Base-by-base conservation (phyloP, 2,888 invertebrate species). In the Lampropteryx suffumata region DNA sequence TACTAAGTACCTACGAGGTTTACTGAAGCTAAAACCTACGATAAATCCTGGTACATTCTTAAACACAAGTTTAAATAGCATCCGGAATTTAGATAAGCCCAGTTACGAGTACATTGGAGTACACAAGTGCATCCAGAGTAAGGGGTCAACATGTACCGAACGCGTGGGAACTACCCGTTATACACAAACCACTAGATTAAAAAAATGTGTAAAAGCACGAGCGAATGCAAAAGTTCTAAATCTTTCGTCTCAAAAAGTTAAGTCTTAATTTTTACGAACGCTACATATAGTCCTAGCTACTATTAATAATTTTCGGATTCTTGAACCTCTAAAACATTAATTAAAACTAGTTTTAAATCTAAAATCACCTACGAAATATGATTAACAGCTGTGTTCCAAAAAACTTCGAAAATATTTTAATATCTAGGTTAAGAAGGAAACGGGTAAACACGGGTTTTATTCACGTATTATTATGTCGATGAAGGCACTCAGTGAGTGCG, bases 151-250 rank as follows among this genome's bases (percentile, higher is more conserved):
- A 73, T 73, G 73, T 68, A 64, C 61, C 56, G 58, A 44, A 62
- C 57, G 57, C 75, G 79, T 79, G 78, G 78, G 77, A 73, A 65
- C 59, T 42, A 26, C 57, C 74, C 69, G 75, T 75, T 75, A 76
- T 47, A 59, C 48, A 40, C 45, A 10, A 21, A 48, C 41, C 32
- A 40, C 35, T 27, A 37, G 50, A 52, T 56, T 33, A 42, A 11
- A 34, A 21, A 21, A 13, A 36, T 28, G 17, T 3, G 17, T 17
- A 17, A 17, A 3, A 17, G 4, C 17, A 3, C 17, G 17, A 17
- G 17, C 17, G 4, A 17, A 3, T 17, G 3, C 17, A 4, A 2
- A 17, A 3, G 17, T 3, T 4, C 4, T 3, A 2, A 17, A 17
- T 2, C 17, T 17, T 17, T 2, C 2, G 2, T 17, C 17, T 4